phyloP scores from a whole-genome alignment of 1,140 invertebrate genomes.

The Mamestra configurata region DNA sequence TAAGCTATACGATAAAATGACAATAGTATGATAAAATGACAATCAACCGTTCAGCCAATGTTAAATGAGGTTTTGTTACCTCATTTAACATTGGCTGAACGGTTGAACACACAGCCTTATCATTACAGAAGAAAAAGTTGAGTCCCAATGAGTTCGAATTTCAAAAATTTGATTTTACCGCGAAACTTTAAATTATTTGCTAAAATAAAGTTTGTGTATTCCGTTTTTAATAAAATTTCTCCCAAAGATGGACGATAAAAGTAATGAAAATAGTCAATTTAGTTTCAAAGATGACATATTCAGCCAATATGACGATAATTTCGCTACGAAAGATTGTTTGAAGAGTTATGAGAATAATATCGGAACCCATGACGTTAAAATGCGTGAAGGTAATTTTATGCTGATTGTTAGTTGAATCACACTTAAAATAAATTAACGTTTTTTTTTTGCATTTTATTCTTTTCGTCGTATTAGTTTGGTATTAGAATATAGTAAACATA shows the following conservation, averaged over 20 bases:
- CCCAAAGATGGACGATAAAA: conserved; percentile 54
- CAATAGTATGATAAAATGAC: too few relatives aligned
- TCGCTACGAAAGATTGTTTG: conserved; percentile 51
- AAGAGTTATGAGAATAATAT: conserved; percentile 54
- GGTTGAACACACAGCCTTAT: too few relatives aligned
- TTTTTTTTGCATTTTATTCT: not conserved
- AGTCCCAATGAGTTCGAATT: conserved; percentile 14
- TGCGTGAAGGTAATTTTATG: conserved; percentile 2
- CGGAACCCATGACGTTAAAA: not conserved
- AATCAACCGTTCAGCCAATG: too few relatives aligned
- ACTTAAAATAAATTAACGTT: not conserved
- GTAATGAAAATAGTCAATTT: conserved; percentile 38
- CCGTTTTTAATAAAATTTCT: conserved; percentile 34
- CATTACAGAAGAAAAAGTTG: not conserved
- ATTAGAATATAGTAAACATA: too few relatives aligned
- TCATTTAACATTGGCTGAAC: not conserved
- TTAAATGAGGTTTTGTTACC: not conserved
- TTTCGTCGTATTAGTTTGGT: too few relatives aligned
- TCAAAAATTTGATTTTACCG: conserved; percentile 11
- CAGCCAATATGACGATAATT: conserved; percentile 67
- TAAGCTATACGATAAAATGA: too few relatives aligned
- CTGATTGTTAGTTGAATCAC: not conserved
- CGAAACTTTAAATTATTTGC: conserved; percentile 1
- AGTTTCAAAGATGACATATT: conserved; percentile 59
- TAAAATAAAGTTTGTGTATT: not conserved